Evolutionary conservation across 2,113 vertebrate species (phyloP).

Genomic region (Pygoscelis antarcticus): DNA sequence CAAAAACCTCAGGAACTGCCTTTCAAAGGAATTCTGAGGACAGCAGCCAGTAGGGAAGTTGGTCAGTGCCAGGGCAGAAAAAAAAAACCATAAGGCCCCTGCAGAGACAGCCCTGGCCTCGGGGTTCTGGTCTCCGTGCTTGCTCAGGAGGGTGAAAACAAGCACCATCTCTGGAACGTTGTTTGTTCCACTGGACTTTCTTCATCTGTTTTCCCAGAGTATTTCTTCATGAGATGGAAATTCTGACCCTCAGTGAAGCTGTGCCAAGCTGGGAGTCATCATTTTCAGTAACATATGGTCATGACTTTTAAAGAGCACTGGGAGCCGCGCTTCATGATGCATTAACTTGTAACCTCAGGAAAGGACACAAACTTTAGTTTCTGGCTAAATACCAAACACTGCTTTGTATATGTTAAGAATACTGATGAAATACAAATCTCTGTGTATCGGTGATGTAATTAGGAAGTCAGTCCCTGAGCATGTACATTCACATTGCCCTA

Average conservation of each 20-base stretch:
- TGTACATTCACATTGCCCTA: neutral
- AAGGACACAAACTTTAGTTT: slow-evolving; percentile 43
- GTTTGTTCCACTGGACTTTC: slow-evolving; percentile 44
- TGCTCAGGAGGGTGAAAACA: slow-evolving; percentile 33
- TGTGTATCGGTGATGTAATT: neutral
- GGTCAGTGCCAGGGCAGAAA: slow-evolving; percentile 18
- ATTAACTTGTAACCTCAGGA: slow-evolving; percentile 54
- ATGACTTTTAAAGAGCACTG: slow-evolving; percentile 31
- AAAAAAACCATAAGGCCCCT: neutral
- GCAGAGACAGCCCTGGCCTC: neutral
- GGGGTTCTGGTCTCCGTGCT: neutral
- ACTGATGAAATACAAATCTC: neutral
- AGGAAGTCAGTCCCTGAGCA: neutral
- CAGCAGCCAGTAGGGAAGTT: slow-evolving; percentile 36
- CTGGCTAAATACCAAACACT: slow-evolving; percentile 40
- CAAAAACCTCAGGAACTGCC: slow-evolving; percentile 35
- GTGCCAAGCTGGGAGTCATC: slow-evolving; percentile 24
- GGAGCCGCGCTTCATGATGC: slow-evolving; percentile 35
- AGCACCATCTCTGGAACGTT: neutral
- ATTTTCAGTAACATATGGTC: slow-evolving; percentile 11
- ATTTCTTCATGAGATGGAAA: slow-evolving; percentile 49
- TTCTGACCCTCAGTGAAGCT: slow-evolving; percentile 49
- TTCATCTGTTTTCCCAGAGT: slow-evolving; percentile 46
- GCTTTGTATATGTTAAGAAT: neutral
- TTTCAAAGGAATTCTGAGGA: slow-evolving; percentile 46